phyloP scores from a whole-genome alignment of 92 coral and sea anemone genomes.

The Parazoanthus darwini region DNA sequence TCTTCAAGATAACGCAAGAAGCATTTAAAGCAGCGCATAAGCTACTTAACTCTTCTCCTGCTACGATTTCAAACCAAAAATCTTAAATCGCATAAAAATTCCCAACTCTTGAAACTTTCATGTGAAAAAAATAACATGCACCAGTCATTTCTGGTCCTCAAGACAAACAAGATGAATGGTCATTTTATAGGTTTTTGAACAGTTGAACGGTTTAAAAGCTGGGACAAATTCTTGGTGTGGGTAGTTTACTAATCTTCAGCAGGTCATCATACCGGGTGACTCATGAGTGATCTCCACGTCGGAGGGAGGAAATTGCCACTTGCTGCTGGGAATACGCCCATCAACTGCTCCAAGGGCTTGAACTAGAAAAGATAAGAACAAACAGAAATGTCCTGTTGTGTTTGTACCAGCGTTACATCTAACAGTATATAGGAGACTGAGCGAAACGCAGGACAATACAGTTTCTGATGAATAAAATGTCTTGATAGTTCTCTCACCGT shows the following conservation, averaged over 20 bases:
- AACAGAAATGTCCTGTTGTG: background rate
- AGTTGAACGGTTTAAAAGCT: background rate
- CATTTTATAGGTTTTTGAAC: background rate
- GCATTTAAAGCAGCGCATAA: background rate
- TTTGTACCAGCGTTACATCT: background rate
- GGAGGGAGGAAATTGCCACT: conserved; percentile 98
- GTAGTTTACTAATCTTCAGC: background rate
- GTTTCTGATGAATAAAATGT: no score
- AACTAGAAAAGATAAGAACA: conserved; percentile 61
- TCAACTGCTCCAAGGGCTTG: conserved; percentile 95
- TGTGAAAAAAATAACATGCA: background rate
- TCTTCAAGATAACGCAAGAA: background rate
- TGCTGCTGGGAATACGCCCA: conserved; percentile 99
- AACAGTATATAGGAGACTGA: background rate
- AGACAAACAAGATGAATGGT: background rate
- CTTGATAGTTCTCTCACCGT: background rate
- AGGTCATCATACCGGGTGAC: conserved; percentile 72
- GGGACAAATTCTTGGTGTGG: background rate
- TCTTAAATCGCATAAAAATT: no score
- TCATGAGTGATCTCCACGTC: conserved; percentile 94
- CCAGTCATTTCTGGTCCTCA: background rate
- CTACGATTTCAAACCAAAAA: background rate
- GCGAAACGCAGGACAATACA: background rate
- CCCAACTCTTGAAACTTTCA: background rate
- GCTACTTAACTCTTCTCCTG: background rate